A percentile compares a stretch with the other conserved stretches of the same genome.
Evolutionary conservation across 2,113 vertebrate species (phyloP).

Genomic region (Strix uralensis): DNA sequence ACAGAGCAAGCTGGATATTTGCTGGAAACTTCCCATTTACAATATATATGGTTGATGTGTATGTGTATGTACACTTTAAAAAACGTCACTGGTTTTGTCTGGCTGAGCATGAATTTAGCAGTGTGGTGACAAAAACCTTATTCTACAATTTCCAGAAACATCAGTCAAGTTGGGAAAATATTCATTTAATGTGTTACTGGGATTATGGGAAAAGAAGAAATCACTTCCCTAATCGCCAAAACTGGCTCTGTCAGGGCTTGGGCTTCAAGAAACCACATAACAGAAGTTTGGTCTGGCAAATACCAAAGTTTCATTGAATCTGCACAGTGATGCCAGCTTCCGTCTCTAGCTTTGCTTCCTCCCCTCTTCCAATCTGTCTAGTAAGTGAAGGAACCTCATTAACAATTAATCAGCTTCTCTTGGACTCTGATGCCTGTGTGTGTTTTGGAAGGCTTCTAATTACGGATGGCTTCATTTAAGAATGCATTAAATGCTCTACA

Average conservation of each 20-base stretch:
- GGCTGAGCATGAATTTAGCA: not conserved
- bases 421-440: not conserved
- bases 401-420: slow-evolving; percentile 33
- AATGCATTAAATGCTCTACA: slow-evolving; percentile 32
- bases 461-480: slow-evolving; percentile 32
- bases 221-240: not conserved
- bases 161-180: not conserved
- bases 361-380: not conserved
- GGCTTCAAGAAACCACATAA: not conserved
- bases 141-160: not conserved
- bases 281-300: not conserved
- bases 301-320: not conserved
- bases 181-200: not conserved
- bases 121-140: not conserved
- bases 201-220: not conserved
- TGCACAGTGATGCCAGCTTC: not conserved
- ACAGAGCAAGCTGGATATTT: not conserved
- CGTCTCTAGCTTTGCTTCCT: not conserved
- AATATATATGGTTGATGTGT: accelerated
- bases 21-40: not conserved
- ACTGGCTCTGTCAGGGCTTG: not conserved
- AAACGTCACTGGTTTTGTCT: not conserved
- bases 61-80: not conserved
- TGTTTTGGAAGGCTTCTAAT: slow-evolving; percentile 44
- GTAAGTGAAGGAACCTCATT: not conserved